phyloP scores from a whole-genome alignment of 2,797 vertebrate species.

The Chloroceryle amazona region DNA sequence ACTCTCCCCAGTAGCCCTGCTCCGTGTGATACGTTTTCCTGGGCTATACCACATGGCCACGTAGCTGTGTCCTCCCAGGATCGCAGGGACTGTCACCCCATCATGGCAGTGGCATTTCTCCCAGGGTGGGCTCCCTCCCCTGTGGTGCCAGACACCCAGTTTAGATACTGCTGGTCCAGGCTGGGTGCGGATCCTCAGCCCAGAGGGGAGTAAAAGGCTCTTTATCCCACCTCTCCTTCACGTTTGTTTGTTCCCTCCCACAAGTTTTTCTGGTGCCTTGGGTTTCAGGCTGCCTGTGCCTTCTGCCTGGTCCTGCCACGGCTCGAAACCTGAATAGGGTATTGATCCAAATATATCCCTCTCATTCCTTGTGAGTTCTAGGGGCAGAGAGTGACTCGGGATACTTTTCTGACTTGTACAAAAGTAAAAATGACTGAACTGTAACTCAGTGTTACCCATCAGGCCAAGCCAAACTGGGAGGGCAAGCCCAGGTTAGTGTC shows the following conservation, averaged over 20 bases:
- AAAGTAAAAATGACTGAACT: not conserved
- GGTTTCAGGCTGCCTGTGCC: not conserved
- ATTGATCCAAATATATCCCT: not conserved
- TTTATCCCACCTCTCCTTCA: not conserved
- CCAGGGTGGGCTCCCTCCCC: not conserved
- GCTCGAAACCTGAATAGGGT: conserved; percentile 35
- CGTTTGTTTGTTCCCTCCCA: conserved; percentile 44
- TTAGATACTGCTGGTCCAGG: fast-evolving
- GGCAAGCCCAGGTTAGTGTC: not conserved
- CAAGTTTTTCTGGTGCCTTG: conserved; percentile 28
- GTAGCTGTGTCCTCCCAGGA: not conserved
- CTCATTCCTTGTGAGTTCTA: not conserved
- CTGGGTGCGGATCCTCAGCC: not conserved
- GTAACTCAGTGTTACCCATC: not conserved
- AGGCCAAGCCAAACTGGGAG: not conserved
- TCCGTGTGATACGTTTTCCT: fast-evolving
- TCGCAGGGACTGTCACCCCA: fast-evolving
- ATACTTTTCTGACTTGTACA: not conserved
- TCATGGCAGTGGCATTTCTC: not conserved
- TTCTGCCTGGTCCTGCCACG: not conserved
- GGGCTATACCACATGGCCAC: fast-evolving
- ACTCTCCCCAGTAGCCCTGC: not conserved
- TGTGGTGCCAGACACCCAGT: not conserved
- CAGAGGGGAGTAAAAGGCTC: conserved; percentile 42
- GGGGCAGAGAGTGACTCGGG: not conserved